These are phyloP conservation scores for Crocodylus rhombifer DNA, from an alignment of 2,797 vertebrate species.

Conservation along the genomic window DNA sequence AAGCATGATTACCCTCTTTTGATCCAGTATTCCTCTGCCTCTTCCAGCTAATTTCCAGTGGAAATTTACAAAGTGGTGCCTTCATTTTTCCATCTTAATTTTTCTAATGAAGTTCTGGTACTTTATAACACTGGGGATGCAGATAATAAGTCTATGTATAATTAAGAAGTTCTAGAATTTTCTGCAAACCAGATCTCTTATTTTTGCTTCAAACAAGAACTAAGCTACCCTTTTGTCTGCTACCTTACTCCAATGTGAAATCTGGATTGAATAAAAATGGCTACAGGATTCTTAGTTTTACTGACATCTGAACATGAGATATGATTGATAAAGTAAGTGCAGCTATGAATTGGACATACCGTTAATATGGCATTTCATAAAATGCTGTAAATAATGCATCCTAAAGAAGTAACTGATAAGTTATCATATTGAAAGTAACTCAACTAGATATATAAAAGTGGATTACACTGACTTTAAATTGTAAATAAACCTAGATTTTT, in stretches of 20 bases:
- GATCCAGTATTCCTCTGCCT: conserved; percentile 85
- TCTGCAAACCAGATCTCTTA: conserved; percentile 72
- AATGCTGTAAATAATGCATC: neutral
- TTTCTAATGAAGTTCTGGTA: conserved; percentile 86
- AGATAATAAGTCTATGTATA: conserved; percentile 85
- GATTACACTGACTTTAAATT: neutral
- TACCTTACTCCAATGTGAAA: neutral
- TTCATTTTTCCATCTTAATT: conserved; percentile 85
- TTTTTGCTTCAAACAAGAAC: conserved; percentile 53
- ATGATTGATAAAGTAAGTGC: neutral
- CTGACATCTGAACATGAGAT: neutral
- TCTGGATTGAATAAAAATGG: conserved; percentile 37
- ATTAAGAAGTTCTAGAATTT: conserved; percentile 82
- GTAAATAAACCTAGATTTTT: conserved; percentile 23
- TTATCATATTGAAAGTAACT: neutral
- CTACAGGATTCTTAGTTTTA: conserved; percentile 33
- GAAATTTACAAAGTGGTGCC: conserved; percentile 86
- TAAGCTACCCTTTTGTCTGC: conserved; percentile 46
- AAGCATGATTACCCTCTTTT: conserved; percentile 89
- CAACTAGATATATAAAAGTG: neutral
- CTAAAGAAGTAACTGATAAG: neutral
- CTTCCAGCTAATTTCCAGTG: conserved; percentile 87
- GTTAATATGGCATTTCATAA: neutral
- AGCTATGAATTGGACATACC: neutral
- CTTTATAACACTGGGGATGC: conserved; percentile 81